Conservation (phyloP, 2,888 invertebrate species). For the Agonopterix arenella region DNA sequence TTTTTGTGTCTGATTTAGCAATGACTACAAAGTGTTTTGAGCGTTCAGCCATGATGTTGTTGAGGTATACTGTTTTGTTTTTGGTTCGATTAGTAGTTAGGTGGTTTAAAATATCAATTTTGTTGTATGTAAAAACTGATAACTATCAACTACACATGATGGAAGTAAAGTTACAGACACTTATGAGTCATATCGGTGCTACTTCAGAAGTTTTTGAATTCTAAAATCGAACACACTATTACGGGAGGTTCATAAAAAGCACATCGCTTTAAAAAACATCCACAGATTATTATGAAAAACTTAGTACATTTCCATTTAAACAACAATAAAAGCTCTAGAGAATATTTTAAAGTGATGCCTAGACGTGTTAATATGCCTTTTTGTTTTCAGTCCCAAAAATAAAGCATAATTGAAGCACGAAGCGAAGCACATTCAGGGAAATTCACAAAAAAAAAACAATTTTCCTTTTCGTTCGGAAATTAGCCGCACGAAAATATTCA, state of each 20-base stretch:
- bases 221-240: too few relatives aligned
- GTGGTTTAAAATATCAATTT: too few relatives aligned
- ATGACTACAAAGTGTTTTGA: conserved; percentile 24
- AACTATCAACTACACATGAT: too few relatives aligned
- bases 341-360: conserved; percentile 2
- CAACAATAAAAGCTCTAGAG: not conserved
- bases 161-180: too few relatives aligned
- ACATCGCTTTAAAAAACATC: too few relatives aligned
- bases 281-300: too few relatives aligned
- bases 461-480: conserved; percentile 33
- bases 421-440: conserved; percentile 14
- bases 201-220: too few relatives aligned
- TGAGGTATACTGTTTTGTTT: not conserved
- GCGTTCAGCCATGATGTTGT: conserved; percentile 2
- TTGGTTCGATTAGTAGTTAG: conserved; percentile 1
- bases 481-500: conserved; percentile 52
- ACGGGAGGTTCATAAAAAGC: too few relatives aligned
- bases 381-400: conserved; percentile 5
- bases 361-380: conserved; percentile 10
- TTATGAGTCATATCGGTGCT: too few relatives aligned
- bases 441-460: conserved; percentile 7
- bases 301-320: not conserved
- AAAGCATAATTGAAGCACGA: conserved; percentile 11
- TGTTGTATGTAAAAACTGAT: too few relatives aligned
- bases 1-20: conserved; percentile 42